phyloP scores from a whole-genome alignment of 2,113 vertebrate species.

The Ranitomeya imitator region DNA sequence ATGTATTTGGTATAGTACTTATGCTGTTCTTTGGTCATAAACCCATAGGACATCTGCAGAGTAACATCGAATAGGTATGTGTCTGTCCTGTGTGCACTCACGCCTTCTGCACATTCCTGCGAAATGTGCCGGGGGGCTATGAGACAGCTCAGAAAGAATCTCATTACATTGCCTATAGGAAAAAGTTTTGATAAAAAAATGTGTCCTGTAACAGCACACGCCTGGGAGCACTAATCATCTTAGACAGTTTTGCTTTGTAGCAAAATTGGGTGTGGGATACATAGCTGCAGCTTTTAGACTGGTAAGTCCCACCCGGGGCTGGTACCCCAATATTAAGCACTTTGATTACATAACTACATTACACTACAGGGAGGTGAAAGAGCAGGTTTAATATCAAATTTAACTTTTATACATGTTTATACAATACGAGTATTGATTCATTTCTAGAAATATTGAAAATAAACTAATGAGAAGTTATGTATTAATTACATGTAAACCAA shows the following conservation, averaged over 20 bases:
- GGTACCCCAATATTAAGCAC: background rate
- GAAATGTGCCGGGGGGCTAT: constrained; percentile 19
- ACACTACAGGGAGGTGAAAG: too few relatives aligned
- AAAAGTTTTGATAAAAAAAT: background rate
- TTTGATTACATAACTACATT: background rate
- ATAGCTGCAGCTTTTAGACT: background rate
- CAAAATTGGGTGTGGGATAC: constrained; percentile 14
- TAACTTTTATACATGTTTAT: too few relatives aligned
- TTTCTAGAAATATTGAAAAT: too few relatives aligned
- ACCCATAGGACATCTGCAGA: constrained; percentile 14
- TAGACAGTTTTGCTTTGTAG: constrained; percentile 2
- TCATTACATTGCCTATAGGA: constrained; percentile 45
- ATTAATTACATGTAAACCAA: too few relatives aligned
- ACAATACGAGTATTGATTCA: too few relatives aligned
- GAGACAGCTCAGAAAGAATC: constrained; percentile 34
- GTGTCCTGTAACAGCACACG: constrained; percentile 2
- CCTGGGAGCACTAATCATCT: constrained; percentile 24
- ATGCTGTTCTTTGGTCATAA: constrained; percentile 26
- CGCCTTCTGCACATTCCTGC: constrained; percentile 40
- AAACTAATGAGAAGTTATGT: too few relatives aligned
- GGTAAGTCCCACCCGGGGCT: too few relatives aligned
- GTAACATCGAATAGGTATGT: background rate
- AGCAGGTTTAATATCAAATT: too few relatives aligned
- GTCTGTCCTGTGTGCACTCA: constrained; percentile 5
- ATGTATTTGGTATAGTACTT: background rate